Conservation (phyloP, 2,797 vertebrate genomes). For the Cyprinodon diabolis region DNA sequence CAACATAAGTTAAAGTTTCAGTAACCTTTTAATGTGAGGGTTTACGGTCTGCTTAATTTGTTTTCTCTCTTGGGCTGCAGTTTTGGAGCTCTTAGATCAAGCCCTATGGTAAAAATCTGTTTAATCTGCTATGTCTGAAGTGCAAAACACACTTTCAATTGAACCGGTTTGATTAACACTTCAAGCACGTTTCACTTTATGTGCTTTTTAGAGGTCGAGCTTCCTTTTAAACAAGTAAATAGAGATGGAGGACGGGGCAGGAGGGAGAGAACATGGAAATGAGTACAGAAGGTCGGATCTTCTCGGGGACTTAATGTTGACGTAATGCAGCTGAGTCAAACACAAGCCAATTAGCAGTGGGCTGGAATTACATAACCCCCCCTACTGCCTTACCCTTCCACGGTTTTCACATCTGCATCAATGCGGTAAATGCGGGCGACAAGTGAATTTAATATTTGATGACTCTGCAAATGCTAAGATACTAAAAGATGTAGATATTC, state of each 20-base stretch:
- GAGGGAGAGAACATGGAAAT: slow-evolving; percentile 25
- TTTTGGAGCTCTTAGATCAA: slow-evolving; percentile 26
- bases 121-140: slow-evolving; percentile 21
- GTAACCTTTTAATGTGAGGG: slow-evolving; percentile 25
- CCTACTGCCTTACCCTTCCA: slow-evolving; percentile 16
- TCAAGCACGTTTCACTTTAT: slow-evolving; percentile 37
- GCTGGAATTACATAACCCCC: slow-evolving; percentile 27
- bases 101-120: slow-evolving; percentile 7
- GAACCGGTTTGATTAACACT: slow-evolving; percentile 38
- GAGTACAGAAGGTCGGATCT: slow-evolving; percentile 39
- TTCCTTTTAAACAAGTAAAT: slow-evolving; percentile 20
- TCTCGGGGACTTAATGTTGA: slow-evolving; percentile 43
- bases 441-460: slow-evolving; percentile 32
- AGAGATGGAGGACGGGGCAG: slow-evolving; percentile 29
- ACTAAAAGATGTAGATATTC: background rate
- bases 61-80: slow-evolving; percentile 23
- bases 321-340: slow-evolving; percentile 55
- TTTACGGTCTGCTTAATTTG: slow-evolving; percentile 26
- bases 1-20: slow-evolving; percentile 24
- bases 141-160: slow-evolving; percentile 25
- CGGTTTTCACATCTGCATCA: slow-evolving; percentile 32
- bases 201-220: slow-evolving; percentile 39
- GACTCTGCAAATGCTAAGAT: slow-evolving; percentile 40
- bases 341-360: slow-evolving; percentile 56
- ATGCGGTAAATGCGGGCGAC: slow-evolving; percentile 29